Evolutionary conservation across 1,140 invertebrate genomes (phyloP), one percentile per base, ranked within the genome.

Genomic region (Panagrolaimus sp.): DNA sequence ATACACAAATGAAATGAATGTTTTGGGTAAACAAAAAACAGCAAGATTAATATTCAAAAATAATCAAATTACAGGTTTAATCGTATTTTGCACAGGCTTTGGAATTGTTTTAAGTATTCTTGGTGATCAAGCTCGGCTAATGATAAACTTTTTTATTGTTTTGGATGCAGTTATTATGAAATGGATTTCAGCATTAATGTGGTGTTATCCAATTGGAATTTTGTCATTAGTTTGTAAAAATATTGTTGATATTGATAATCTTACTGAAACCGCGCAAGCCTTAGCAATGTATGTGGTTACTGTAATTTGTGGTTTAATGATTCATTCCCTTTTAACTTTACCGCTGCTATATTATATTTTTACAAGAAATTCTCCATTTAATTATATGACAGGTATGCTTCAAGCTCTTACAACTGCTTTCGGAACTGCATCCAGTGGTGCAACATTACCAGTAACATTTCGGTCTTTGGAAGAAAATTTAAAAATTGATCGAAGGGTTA

Each of bases 381-480:
- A 83, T 90, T 90, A 67, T 72, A 88, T 94, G 73, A 88, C 87
- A 17, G 90, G 91, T 80, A 90, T 94, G 87, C 88, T 90, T 71
- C 91, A 94, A 82, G 92, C 93, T 17, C 86, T 93, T 82, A 89
- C 90, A 8, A 94, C 92, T 0, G 92, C 92, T 43, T 94, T 94
- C 83, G 92, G 92, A 80, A 95, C 92, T 58, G 90, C 91, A 45
- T 78, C 43, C 74, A 96, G 92, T 83, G 91, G 93, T 75, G 94
- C 93, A 47, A 93, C 94, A 46, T 87, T 97, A 63, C 94, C 94
- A 44, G 89, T 96, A 47, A 95, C 93, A 62, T 94, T 97, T 84
- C 89, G 28, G 17, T 86, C 85, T 74, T 76, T 87, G 62, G 86
- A 87, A 73, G 84, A 86, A 68, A 86, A 85, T 71, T 76, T 84